Percentiles rank a stretch among this genome's conserved stretches.
phyloP scores from a whole-genome alignment of 2,113 vertebrate genomes.

The Pelusios castaneus region DNA sequence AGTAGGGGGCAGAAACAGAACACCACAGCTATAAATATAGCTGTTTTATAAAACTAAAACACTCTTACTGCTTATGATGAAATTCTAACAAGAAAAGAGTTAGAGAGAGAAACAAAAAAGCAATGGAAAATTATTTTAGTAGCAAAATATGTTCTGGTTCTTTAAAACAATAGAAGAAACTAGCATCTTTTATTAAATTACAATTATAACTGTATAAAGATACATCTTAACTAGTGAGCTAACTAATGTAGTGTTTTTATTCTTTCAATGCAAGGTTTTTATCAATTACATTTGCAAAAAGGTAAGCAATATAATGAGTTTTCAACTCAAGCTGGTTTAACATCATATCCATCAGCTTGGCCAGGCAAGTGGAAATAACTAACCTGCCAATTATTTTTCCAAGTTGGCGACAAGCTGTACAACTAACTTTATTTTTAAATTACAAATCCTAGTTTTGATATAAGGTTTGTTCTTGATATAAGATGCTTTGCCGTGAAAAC shows the following conservation, averaged over 20 bases:
- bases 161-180: not conserved
- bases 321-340: not conserved
- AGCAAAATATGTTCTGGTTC: not conserved
- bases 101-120: not conserved
- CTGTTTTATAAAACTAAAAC: not conserved
- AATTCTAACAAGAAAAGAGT: not conserved
- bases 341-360: not conserved
- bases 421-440: rapidly evolving
- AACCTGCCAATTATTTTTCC: not conserved
- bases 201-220: not conserved
- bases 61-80: not conserved
- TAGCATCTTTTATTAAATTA: not conserved
- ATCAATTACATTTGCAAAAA: not conserved
- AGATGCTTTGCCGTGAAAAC: not conserved
- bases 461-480: not conserved
- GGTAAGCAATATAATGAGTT: not conserved
- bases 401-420: not conserved
- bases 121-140: not conserved
- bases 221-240: not conserved
- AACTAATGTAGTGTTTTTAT: not conserved
- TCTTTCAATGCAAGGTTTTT: not conserved
- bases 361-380: not conserved
- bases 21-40: not conserved
- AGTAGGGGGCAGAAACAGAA: not conserved
- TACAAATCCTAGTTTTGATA: not conserved